These are phyloP conservation scores for Pyrochroa serraticornis DNA, from an alignment of 2,888 invertebrate genomes.

Conservation along the genomic window DNA sequence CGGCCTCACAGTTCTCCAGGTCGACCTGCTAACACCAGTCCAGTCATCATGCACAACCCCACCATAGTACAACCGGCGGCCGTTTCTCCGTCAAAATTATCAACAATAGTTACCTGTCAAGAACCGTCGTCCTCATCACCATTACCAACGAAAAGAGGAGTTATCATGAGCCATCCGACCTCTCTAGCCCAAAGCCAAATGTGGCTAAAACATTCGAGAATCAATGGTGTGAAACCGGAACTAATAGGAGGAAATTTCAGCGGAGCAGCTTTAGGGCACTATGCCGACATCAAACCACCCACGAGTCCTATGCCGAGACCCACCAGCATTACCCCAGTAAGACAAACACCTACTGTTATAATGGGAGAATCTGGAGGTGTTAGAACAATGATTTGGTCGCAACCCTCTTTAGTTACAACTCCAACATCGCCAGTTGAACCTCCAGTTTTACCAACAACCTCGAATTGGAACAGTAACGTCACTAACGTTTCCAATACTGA, in stretches of 20 bases:
- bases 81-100: constrained; percentile 39
- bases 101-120: constrained; percentile 36
- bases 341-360: constrained; percentile 83
- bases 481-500: constrained; percentile 54
- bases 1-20: constrained; percentile 58
- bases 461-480: constrained; percentile 46
- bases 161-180: constrained; percentile 51
- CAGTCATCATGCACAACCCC: constrained; percentile 51
- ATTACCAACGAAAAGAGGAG: constrained; percentile 40
- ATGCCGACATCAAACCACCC: constrained; percentile 50
- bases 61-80: constrained; percentile 50
- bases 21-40: constrained; percentile 52
- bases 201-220: constrained; percentile 63
- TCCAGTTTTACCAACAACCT: constrained; percentile 52
- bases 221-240: constrained; percentile 80
- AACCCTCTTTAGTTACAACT: constrained; percentile 56
- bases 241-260: constrained; percentile 69
- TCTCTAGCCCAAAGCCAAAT: constrained; percentile 51
- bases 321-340: constrained; percentile 54
- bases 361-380: constrained; percentile 94
- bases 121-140: constrained; percentile 40
- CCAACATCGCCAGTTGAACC: constrained; percentile 44
- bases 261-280: constrained; percentile 46
- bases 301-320: constrained; percentile 36
- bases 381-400: constrained; percentile 72